phyloP scores from a whole-genome alignment of 1,140 invertebrate species.

The Riptortus pedestris region DNA sequence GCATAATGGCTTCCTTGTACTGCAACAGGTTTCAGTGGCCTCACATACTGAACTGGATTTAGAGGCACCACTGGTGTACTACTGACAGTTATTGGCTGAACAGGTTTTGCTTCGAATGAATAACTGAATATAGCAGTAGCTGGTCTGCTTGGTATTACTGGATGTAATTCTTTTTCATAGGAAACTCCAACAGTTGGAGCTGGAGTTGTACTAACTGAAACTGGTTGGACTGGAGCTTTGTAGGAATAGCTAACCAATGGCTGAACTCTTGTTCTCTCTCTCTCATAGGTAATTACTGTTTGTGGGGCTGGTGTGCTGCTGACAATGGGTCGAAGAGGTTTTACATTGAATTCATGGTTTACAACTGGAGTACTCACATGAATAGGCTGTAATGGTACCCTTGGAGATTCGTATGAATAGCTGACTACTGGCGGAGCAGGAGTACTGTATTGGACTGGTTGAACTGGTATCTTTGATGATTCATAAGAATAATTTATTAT shows the following conservation, averaged over 20 bases:
- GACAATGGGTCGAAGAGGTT: background rate
- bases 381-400: background rate
- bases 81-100: constrained; percentile 1
- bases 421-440: constrained; percentile 22
- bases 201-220: constrained; percentile 11
- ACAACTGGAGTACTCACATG: background rate
- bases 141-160: background rate
- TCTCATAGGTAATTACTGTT: background rate
- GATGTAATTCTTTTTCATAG: background rate
- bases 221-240: background rate
- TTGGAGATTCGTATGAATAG: constrained; percentile 16
- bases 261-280: background rate
- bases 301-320: background rate
- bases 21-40: background rate
- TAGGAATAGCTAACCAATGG: background rate
- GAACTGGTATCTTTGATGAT: background rate
- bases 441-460: background rate
- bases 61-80: constrained; percentile 30
- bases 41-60: constrained; percentile 31
- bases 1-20: background rate
- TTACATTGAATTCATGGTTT: background rate
- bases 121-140: background rate
- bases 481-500: constrained; percentile 18
- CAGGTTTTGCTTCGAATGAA: background rate
- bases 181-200: background rate